These are phyloP conservation scores for Drosophila grimshawi DNA, from an alignment of 1,140 invertebrate species.

Conservation along the genomic window DNA sequence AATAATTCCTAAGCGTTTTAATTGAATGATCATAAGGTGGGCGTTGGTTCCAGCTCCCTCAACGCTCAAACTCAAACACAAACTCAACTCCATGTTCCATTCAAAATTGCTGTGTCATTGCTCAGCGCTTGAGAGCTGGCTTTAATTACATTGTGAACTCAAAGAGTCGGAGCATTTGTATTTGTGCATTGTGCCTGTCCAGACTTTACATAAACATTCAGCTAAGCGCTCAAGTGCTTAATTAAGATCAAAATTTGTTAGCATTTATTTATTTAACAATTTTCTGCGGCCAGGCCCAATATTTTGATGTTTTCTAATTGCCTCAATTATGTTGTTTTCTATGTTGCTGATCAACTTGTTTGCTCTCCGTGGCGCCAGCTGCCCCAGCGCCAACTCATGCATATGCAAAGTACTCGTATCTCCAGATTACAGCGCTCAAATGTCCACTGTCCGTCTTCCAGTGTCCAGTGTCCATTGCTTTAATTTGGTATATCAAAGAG, in stretches of 20 bases:
- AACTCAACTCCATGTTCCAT: neutral
- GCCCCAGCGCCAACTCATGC: slow-evolving; percentile 59
- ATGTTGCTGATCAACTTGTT: slow-evolving; percentile 11
- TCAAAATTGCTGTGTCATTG: slow-evolving; percentile 59
- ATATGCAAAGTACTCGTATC: slow-evolving; percentile 69
- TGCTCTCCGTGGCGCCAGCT: slow-evolving; percentile 23
- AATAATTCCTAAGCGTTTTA: slow-evolving; percentile 80
- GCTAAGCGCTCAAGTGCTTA: slow-evolving; percentile 73
- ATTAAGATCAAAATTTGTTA: slow-evolving; percentile 70
- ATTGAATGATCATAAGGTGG: slow-evolving; percentile 78
- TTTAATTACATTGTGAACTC: slow-evolving; percentile 52
- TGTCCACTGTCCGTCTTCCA: slow-evolving; percentile 2
- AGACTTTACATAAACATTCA: slow-evolving; percentile 72
- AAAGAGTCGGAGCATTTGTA: slow-evolving; percentile 20
- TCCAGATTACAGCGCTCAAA: slow-evolving; percentile 48
- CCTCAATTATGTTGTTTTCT: slow-evolving; percentile 68
- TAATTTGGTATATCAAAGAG: slow-evolving; percentile 81
- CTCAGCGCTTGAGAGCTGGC: slow-evolving; percentile 59
- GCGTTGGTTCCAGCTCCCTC: slow-evolving; percentile 53
- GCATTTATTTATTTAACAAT: slow-evolving; percentile 76
- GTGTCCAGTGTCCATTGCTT: slow-evolving; percentile 59
- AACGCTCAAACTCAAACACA: neutral
- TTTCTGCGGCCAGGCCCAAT: slow-evolving; percentile 60
- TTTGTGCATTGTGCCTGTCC: slow-evolving; percentile 18
- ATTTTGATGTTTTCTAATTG: slow-evolving; percentile 83